phyloP scores from a whole-genome alignment of 2,113 vertebrate genomes.

The Solenodon paradoxus region DNA sequence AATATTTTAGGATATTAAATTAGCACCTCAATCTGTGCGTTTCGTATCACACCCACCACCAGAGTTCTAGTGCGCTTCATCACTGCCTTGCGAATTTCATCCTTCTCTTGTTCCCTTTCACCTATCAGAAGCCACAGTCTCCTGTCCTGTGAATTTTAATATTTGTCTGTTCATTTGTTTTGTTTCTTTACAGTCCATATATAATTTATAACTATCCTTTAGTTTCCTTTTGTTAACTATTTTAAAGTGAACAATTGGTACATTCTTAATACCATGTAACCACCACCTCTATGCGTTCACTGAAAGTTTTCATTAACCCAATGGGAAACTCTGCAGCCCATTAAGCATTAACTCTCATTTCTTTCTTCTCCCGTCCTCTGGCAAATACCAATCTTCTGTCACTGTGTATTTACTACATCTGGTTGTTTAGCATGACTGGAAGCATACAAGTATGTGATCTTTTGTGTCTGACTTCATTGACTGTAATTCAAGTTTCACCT shows the following conservation, averaged over 20 bases:
- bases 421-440: neutral
- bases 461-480: neutral
- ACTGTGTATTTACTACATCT: neutral
- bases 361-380: neutral
- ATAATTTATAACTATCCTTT: too few relatives aligned
- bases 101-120: too few relatives aligned
- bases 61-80: too few relatives aligned
- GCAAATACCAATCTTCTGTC: neutral
- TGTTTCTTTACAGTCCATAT: too few relatives aligned
- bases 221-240: neutral
- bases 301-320: neutral
- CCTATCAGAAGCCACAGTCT: too few relatives aligned
- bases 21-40: too few relatives aligned
- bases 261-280: neutral
- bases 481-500: neutral
- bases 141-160: too few relatives aligned
- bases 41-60: too few relatives aligned
- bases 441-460: neutral
- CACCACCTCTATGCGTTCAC: neutral
- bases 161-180: too few relatives aligned
- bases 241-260: neutral
- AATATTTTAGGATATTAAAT: too few relatives aligned
- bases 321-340: neutral
- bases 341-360: neutral
- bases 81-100: too few relatives aligned